These are phyloP conservation scores for Myxocyprinus asiaticus DNA, from an alignment of 2,113 vertebrate species.

Conservation along the genomic window DNA sequence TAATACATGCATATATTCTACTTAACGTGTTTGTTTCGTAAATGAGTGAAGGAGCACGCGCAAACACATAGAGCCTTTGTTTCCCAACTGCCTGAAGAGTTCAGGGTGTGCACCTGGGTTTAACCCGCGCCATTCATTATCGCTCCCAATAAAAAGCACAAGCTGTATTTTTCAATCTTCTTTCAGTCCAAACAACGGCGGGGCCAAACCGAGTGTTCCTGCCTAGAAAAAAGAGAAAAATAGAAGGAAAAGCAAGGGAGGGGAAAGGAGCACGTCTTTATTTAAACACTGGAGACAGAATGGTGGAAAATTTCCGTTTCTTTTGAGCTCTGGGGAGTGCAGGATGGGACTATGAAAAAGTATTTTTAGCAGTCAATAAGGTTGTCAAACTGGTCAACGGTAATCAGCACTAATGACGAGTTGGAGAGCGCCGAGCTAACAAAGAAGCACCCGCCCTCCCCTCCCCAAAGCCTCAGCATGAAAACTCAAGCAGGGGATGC, in stretches of 20 bases:
- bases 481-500: constrained; percentile 70
- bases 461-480: constrained; percentile 73
- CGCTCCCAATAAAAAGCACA: constrained; percentile 29
- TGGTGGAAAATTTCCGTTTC: constrained; percentile 92
- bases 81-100: constrained; percentile 52
- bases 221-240: constrained; percentile 25
- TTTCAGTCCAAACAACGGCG: constrained; percentile 39
- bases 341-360: constrained; percentile 39
- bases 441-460: constrained; percentile 83
- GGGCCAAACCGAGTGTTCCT: constrained; percentile 39
- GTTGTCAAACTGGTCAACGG: constrained; percentile 52
- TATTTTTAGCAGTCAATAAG: constrained; percentile 53
- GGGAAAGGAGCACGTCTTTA: constrained; percentile 61
- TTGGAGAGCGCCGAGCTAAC: constrained; percentile 79
- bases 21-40: not conserved
- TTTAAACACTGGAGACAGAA: constrained; percentile 68
- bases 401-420: constrained; percentile 53
- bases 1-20: too few relatives aligned
- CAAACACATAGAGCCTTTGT: constrained; percentile 14
- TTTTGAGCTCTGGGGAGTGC: constrained; percentile 76
- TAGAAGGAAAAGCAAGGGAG: constrained; percentile 34
- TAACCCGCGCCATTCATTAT: constrained; percentile 37
- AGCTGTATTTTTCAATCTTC: constrained; percentile 43
- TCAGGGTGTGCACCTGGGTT: constrained; percentile 62
- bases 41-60: not conserved